Conservation (phyloP, 2,888 invertebrate species). For the Polydesmus complanatus region DNA sequence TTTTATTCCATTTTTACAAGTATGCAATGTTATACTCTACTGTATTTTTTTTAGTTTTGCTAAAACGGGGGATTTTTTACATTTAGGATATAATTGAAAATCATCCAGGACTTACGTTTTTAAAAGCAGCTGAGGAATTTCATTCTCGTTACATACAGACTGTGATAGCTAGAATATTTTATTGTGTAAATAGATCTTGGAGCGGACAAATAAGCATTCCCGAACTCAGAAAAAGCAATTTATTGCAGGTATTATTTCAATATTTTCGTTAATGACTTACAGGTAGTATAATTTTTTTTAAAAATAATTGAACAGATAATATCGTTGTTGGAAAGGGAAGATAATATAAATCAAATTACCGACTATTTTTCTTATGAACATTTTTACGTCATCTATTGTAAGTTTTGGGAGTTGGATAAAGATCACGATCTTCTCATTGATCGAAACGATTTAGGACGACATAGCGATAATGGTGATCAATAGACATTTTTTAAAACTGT, state of each 20-base stretch:
- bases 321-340: constrained; percentile 77
- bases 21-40: constrained; percentile 18
- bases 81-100: constrained; percentile 92
- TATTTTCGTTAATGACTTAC: background rate
- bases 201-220: constrained; percentile 76
- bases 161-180: constrained; percentile 93
- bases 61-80: constrained; percentile 10
- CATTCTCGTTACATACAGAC: constrained; percentile 98
- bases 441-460: constrained; percentile 80
- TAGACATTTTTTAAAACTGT: background rate
- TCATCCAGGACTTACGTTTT: constrained; percentile 91
- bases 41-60: background rate
- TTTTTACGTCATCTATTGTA: constrained; percentile 99
- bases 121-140: constrained; percentile 95
- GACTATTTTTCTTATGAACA: constrained; percentile 88
- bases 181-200: constrained; percentile 94
- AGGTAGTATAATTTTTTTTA: background rate
- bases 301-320: constrained; percentile 33
- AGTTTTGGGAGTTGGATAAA: constrained; percentile 98
- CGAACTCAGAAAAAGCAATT: constrained; percentile 80
- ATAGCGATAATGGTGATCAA: constrained; percentile 80
- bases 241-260: constrained; percentile 41
- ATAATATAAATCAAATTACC: constrained; percentile 81
- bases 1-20: constrained; percentile 68
- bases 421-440: constrained; percentile 96